A percentile compares a stretch with the other conserved stretches of the same genome.
Evolutionary conservation across 2,797 vertebrate species (phyloP).

Genomic region (Microcaecilia unicolor): DNA sequence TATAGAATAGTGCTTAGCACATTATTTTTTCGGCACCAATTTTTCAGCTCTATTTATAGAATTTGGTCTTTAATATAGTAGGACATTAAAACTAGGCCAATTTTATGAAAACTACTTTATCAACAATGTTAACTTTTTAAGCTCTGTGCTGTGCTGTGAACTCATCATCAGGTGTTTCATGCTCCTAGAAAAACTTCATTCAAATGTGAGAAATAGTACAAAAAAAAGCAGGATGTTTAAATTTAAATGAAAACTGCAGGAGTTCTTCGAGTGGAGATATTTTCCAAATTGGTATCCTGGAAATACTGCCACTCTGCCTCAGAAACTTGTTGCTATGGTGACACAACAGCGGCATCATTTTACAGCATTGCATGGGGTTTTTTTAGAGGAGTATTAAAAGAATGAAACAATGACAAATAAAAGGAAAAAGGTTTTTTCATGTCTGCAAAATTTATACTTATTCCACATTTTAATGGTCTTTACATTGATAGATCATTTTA

Average conservation of each 20-base stretch:
- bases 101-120: conserved; percentile 40
- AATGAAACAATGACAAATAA: conserved; percentile 15
- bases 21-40: no score
- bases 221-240: conserved; percentile 31
- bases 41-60: no score
- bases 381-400: conserved; percentile 24
- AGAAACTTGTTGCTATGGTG: conserved; percentile 46
- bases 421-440: not conserved
- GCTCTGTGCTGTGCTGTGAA: conserved; percentile 35
- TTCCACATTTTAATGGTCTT: no score
- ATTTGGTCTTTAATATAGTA: no score
- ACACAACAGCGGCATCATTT: conserved; percentile 28
- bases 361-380: conserved; percentile 40
- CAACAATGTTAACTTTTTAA: conserved; percentile 39
- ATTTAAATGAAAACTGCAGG: conserved; percentile 47
- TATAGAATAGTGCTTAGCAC: no score
- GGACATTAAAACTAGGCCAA: no score
- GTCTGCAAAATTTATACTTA: no score
- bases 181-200: conserved; percentile 47
- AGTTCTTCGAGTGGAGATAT: conserved; percentile 45
- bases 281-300: conserved; percentile 50
- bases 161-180: conserved; percentile 30
- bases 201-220: conserved; percentile 33
- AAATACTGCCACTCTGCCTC: conserved; percentile 38
- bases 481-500: no score